phyloP scores from a whole-genome alignment of 2,888 invertebrate genomes.

The Pristionchus maxplancki region DNA sequence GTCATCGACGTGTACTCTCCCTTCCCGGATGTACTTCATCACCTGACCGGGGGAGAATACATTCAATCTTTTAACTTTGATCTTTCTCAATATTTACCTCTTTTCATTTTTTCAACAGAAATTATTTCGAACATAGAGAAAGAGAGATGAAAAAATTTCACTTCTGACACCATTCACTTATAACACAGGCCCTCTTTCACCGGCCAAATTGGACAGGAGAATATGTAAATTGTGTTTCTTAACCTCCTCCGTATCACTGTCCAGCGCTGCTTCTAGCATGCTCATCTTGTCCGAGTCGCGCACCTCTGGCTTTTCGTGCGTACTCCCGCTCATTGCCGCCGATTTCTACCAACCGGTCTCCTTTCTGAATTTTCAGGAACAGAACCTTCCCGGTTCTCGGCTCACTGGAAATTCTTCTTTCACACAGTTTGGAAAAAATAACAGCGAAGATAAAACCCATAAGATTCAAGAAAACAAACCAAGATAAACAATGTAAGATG shows the following conservation, averaged over 20 bases:
- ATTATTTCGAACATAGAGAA: too few relatives aligned
- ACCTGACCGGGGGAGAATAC: slow-evolving; percentile 35
- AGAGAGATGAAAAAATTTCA: too few relatives aligned
- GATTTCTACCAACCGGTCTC: background rate
- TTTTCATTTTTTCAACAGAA: too few relatives aligned
- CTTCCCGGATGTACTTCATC: slow-evolving; percentile 41
- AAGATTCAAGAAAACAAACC: background rate
- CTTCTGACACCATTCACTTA: too few relatives aligned
- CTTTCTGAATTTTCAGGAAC: too few relatives aligned
- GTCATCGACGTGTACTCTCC: slow-evolving; percentile 66
- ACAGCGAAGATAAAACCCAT: background rate
- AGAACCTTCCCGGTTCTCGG: too few relatives aligned
- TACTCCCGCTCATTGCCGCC: slow-evolving; percentile 32
- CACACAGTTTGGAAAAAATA: background rate
- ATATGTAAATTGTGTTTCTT: too few relatives aligned
- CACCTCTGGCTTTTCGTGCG: slow-evolving; percentile 62
- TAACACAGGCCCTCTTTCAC: too few relatives aligned
- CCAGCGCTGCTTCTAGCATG: slow-evolving; percentile 58
- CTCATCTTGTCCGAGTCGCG: slow-evolving; percentile 64
- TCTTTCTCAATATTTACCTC: too few relatives aligned
- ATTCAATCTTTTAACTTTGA: background rate
- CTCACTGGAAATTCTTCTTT: too few relatives aligned
- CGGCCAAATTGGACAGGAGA: too few relatives aligned
- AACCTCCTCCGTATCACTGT: slow-evolving; percentile 56
- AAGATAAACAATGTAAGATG: background rate